A percentile compares a stretch with the other conserved stretches of the same genome.
Evolutionary conservation across 2,113 vertebrate species (phyloP).

Genomic region (Callopanchax toddi): DNA sequence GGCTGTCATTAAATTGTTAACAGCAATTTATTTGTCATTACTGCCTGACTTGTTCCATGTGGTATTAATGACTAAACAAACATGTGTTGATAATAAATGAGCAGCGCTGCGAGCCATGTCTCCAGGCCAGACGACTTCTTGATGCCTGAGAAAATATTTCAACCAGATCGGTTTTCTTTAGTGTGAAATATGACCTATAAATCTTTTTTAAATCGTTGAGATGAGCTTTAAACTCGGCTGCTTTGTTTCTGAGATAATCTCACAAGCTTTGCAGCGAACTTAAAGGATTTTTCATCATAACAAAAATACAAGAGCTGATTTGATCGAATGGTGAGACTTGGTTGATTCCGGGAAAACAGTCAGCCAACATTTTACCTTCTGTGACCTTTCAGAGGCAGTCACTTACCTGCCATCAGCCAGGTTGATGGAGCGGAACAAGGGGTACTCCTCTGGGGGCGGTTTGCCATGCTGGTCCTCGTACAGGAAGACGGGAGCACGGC

Average conservation of each 20-base stretch:
- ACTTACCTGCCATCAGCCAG: slow-evolving; percentile 97
- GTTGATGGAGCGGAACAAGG: slow-evolving; percentile 92
- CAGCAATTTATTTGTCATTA: slow-evolving; percentile 47
- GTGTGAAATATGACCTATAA: slow-evolving; percentile 32
- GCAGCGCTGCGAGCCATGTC: slow-evolving; percentile 23
- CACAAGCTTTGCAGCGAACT: slow-evolving; percentile 10
- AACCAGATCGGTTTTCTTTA: slow-evolving; percentile 35
- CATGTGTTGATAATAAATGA: slow-evolving; percentile 47
- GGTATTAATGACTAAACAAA: slow-evolving; percentile 51
- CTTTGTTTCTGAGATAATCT: slow-evolving; percentile 20
- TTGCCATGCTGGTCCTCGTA: slow-evolving; percentile 96
- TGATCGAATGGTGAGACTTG: background rate
- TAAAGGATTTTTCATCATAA: background rate
- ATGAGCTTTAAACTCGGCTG: slow-evolving; percentile 4
- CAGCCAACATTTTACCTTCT: slow-evolving; percentile 21
- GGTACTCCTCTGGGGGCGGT: slow-evolving; percentile 92
- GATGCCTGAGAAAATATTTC: slow-evolving; percentile 41
- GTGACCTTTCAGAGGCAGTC: slow-evolving; percentile 7
- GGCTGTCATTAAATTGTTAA: slow-evolving; percentile 41
- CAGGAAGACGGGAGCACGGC: slow-evolving; percentile 91
- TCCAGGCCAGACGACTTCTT: slow-evolving; percentile 7
- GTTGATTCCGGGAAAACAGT: background rate
- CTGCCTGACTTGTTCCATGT: slow-evolving; percentile 52
- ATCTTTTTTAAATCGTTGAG: slow-evolving; percentile 14
- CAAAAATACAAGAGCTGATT: background rate